Percentiles rank a stretch among this genome's conserved stretches.
phyloP scores from a whole-genome alignment of 1,140 invertebrate species.

The Acyrthosiphon pisum region DNA sequence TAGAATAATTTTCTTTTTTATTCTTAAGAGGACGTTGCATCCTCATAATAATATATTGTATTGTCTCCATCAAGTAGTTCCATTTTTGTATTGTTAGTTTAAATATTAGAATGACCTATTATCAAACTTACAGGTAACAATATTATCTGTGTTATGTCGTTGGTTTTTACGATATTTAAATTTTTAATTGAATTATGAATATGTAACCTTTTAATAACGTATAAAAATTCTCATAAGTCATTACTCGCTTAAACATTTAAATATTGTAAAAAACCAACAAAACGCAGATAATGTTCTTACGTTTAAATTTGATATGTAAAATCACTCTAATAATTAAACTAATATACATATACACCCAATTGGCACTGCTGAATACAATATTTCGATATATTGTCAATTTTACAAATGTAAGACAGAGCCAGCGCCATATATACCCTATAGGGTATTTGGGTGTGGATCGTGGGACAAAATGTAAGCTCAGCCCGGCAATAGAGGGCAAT shows the following conservation, averaged over 20 bases:
- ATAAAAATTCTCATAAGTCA: too few relatives aligned
- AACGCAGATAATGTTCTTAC: neutral
- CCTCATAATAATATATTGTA: neutral
- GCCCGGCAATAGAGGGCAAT: too few relatives aligned
- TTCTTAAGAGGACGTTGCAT: too few relatives aligned
- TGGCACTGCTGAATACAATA: neutral
- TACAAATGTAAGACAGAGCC: neutral
- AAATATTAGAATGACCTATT: neutral
- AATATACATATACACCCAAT: neutral
- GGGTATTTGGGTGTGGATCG: neutral
- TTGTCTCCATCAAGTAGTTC: neutral
- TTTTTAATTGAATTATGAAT: too few relatives aligned
- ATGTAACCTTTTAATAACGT: too few relatives aligned
- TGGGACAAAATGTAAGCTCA: too few relatives aligned
- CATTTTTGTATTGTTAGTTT: neutral
- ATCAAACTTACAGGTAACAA: neutral
- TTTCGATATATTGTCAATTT: neutral
- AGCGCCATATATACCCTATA: too few relatives aligned
- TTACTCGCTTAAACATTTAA: neutral
- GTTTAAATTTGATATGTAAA: neutral
- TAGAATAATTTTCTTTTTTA: too few relatives aligned
- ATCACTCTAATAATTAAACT: neutral
- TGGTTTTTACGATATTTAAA: neutral
- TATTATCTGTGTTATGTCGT: neutral
- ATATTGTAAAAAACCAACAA: neutral